A percentile compares a stretch with the other conserved stretches of the same genome.
phyloP scores from a whole-genome alignment of 2,113 vertebrate genomes.

The Sinocyclocheilus rhinocerous region DNA sequence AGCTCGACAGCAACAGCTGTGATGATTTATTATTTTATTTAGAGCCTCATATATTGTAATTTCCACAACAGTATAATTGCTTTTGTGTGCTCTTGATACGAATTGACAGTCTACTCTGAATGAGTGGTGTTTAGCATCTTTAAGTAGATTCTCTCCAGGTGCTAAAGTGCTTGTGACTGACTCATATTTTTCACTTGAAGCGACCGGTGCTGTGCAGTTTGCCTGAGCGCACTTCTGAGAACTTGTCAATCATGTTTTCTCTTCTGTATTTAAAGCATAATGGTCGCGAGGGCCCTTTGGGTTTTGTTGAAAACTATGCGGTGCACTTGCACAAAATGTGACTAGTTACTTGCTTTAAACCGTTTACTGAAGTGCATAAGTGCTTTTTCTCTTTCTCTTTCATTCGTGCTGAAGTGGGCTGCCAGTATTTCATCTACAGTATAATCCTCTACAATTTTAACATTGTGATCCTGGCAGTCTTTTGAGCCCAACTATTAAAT shows the following conservation, averaged over 20 bases:
- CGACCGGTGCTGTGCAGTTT: not conserved
- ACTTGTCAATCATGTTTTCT: constrained; percentile 17
- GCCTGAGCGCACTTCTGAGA: not conserved
- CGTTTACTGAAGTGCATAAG: constrained; percentile 4
- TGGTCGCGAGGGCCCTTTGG: not conserved
- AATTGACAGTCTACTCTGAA: constrained; percentile 41
- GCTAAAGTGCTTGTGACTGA: constrained; percentile 42
- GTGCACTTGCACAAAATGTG: not conserved
- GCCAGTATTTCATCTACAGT: constrained; percentile 49
- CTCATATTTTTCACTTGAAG: not conserved
- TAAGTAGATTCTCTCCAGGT: constrained; percentile 30
- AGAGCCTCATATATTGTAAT: constrained; percentile 33
- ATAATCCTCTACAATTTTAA: constrained; percentile 46
- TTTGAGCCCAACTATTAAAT: constrained; percentile 44
- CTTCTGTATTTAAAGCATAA: not conserved
- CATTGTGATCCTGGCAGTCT: constrained; percentile 30
- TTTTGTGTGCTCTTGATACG: constrained; percentile 50
- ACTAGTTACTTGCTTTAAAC: constrained; percentile 3
- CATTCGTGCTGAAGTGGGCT: constrained; percentile 48
- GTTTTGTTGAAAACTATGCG: not conserved
- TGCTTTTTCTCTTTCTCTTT: constrained; percentile 26
- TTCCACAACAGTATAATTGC: constrained; percentile 43
- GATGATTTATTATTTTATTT: constrained; percentile 49
- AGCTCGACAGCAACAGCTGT: constrained; percentile 52
- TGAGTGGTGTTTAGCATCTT: constrained; percentile 27